These are phyloP conservation scores for Ctenomys sociabilis DNA, from an alignment of 2,113 vertebrate genomes.

Conservation along the genomic window DNA sequence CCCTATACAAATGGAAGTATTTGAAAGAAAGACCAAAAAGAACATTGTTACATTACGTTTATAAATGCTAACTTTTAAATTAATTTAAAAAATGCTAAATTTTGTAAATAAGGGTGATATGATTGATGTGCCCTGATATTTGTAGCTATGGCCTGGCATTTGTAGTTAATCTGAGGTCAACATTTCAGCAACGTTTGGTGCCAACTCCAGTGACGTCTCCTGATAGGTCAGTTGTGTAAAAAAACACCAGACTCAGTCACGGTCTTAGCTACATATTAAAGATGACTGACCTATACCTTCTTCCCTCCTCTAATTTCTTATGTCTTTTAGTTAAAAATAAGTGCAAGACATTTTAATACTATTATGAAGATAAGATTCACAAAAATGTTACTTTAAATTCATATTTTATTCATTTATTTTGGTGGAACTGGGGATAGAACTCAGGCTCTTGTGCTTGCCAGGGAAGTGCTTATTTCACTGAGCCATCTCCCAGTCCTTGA, in stretches of 20 bases:
- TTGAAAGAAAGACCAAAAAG: background rate
- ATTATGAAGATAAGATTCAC: background rate
- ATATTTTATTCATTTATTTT: too few species aligned
- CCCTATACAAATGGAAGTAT: background rate
- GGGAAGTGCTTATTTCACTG: too few species aligned
- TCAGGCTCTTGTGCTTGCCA: too few species aligned
- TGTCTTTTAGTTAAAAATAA: background rate
- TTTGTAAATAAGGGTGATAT: background rate
- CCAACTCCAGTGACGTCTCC: background rate
- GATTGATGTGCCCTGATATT: background rate
- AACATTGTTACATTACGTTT: background rate
- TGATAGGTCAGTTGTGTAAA: background rate
- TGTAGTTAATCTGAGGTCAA: background rate
- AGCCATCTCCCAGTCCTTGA: too few species aligned
- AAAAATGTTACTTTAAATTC: background rate
- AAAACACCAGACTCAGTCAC: background rate
- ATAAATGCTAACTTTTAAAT: background rate
- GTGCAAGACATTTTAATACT: background rate
- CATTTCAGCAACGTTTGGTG: background rate
- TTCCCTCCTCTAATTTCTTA: background rate
- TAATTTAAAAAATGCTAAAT: background rate
- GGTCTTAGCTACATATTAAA: background rate
- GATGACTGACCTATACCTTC: background rate
- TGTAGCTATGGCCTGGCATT: background rate
- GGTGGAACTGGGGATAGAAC: too few species aligned